Evolutionary conservation across 2,113 vertebrate genomes (phyloP), one percentile per base, ranked within the genome.

Genomic region (Campylomormyrus numenius): DNA sequence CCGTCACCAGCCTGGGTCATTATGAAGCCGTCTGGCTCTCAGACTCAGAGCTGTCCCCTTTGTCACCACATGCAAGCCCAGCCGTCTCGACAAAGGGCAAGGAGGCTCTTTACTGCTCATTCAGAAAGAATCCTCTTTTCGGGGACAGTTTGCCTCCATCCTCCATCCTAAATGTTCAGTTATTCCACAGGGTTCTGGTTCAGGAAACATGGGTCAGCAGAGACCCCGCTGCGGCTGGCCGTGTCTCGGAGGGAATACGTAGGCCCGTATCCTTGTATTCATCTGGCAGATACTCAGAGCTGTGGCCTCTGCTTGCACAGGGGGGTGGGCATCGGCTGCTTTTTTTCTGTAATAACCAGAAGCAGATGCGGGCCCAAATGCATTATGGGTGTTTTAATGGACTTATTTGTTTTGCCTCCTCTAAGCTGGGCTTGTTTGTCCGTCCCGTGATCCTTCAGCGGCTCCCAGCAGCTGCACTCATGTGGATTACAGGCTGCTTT

Each of bases 281-380:
- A 5, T 74, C 58, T 21, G 45, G 66, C 24, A 85, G 21, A 83
- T 42, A 84, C 58, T 46, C 52, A 50, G 89, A 24, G 27, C 9
- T 31, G 24, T 4, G 9, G 31, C 85, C 50, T 58, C 21, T 70
- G 56, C 31, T 77, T 86, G 24, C 56, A 50, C 24, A 49, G 62
- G 56, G 85, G 35, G 84, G 39, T 48, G 66, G 53, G 83, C 31
- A 46, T 24, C 70, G 48, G 74, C 46, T 48, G 62, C 45, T 56
- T 85, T 62, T 46, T 21, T 74, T 88, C 31, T 80, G 3, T 46
- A 48, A 42, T 90, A 90, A 88, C 46, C 45, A 87, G 62, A 27
- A 90, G 48, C 89, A 90, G 89, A 87, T 90, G 89, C 49, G 15
- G 21, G 89, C 24, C 58, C 85, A 87, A 84, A 74, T 86, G 85